Evolutionary conservation across 2,888 invertebrate genomes (phyloP).

Genomic region (Junonia oenone): DNA sequence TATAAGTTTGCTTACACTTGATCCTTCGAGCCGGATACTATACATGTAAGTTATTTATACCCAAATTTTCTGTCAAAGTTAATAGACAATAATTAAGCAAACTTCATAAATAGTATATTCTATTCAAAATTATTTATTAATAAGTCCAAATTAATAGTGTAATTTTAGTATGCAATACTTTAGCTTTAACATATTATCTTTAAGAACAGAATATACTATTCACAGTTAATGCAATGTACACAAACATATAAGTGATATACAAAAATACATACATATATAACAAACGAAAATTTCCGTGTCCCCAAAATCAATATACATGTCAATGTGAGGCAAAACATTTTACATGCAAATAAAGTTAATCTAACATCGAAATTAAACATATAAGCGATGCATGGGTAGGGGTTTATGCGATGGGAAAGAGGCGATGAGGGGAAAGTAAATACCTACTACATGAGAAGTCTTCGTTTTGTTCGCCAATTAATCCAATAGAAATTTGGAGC

Average conservation of each 20-base stretch:
- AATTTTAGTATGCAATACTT: too few relatives aligned
- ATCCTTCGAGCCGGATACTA: conserved; percentile 8
- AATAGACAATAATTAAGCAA: conserved; percentile 1
- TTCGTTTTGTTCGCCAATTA: conserved; percentile 49
- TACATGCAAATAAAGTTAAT: conserved; percentile 71
- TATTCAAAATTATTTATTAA: too few relatives aligned
- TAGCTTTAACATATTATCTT: too few relatives aligned
- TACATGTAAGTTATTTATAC: neutral
- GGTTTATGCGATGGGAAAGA: conserved; percentile 60
- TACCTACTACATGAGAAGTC: conserved; percentile 54
- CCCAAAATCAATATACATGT: conserved; percentile 41
- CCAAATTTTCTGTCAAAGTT: neutral
- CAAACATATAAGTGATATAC: conserved; percentile 9
- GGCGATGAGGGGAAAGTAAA: conserved; percentile 71
- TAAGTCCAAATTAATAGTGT: too few relatives aligned
- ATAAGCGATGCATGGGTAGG: conserved; percentile 65
- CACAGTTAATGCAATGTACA: conserved; percentile 17
- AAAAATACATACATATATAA: neutral
- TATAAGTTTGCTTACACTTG: conserved; percentile 8
- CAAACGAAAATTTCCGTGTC: conserved; percentile 35
- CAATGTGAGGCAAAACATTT: conserved; percentile 70
- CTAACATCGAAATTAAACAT: conserved; percentile 51
- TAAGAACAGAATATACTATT: conserved; percentile 4
- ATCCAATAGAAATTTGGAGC: conserved; percentile 44
- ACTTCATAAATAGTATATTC: conserved; percentile 3